These are phyloP conservation scores for Streptopelia turtur DNA, from an alignment of 2,797 vertebrate species.

Conservation along the genomic window DNA sequence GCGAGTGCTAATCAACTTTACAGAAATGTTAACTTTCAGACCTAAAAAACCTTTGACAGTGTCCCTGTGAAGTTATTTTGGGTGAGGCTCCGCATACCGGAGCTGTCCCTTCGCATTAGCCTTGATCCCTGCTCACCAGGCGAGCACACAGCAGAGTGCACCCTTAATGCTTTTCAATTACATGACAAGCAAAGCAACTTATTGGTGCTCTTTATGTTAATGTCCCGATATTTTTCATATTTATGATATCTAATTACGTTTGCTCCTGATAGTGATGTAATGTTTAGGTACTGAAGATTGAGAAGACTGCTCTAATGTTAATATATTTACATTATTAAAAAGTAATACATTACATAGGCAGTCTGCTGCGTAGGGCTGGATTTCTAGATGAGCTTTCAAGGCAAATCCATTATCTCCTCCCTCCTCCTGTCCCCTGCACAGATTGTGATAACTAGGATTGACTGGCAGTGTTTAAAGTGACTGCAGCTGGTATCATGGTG, in stretches of 20 bases:
- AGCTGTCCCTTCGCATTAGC: slow-evolving; percentile 51
- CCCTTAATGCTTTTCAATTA: slow-evolving; percentile 62
- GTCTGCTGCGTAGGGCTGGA: slow-evolving; percentile 34
- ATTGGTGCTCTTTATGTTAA: slow-evolving; percentile 60
- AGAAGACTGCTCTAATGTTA: slow-evolving; percentile 61
- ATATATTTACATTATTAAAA: slow-evolving; percentile 77
- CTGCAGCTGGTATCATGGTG: slow-evolving; percentile 48
- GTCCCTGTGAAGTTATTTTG: slow-evolving; percentile 54
- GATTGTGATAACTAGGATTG: slow-evolving; percentile 61
- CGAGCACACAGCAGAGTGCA: not conserved
- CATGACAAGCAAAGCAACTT: slow-evolving; percentile 59
- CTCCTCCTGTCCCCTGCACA: slow-evolving; percentile 39
- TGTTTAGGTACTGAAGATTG: slow-evolving; percentile 62
- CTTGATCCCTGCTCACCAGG: slow-evolving; percentile 20
- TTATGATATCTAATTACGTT: slow-evolving; percentile 74
- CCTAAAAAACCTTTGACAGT: slow-evolving; percentile 36
- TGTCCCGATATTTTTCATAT: slow-evolving; percentile 69
- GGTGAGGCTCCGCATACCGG: slow-evolving; percentile 38
- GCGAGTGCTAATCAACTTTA: slow-evolving; percentile 31
- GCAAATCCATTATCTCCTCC: slow-evolving; percentile 68
- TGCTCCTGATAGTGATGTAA: slow-evolving; percentile 68
- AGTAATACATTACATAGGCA: slow-evolving; percentile 61
- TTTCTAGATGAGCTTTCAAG: slow-evolving; percentile 67
- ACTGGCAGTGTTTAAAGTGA: slow-evolving; percentile 63
- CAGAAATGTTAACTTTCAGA: slow-evolving; percentile 47